phyloP scores from a whole-genome alignment of 37 sponge, comb jelly and placozoan genomes.

The Mnemiopsis leidyi region DNA sequence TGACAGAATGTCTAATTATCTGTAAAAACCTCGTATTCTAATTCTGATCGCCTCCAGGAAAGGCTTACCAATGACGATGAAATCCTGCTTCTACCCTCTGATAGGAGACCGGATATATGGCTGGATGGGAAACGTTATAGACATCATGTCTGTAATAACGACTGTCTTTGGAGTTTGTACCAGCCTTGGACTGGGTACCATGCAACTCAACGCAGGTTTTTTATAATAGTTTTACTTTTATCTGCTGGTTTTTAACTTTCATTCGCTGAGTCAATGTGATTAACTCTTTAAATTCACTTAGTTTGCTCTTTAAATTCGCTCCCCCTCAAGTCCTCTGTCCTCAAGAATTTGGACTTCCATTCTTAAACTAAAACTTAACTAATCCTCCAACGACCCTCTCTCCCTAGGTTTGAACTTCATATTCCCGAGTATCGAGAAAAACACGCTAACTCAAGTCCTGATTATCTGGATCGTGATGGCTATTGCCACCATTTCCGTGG shows the following conservation, averaged over 20 bases:
- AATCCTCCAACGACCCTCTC: neutral
- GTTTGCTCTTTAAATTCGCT: too few species aligned
- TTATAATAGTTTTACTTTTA: too few species aligned
- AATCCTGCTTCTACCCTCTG: constrained; percentile 60
- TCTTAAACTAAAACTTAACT: neutral
- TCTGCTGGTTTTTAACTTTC: too few species aligned
- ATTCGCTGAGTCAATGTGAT: too few species aligned
- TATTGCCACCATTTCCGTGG: constrained; percentile 15
- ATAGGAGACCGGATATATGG: constrained; percentile 57
- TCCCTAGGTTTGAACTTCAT: neutral
- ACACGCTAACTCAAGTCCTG: neutral
- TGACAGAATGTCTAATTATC: too few species aligned
- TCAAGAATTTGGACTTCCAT: too few species aligned
- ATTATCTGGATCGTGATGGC: constrained; percentile 37
- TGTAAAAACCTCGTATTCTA: too few species aligned
- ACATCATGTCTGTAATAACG: constrained; percentile 34
- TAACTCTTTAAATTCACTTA: too few species aligned
- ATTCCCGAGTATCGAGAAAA: constrained; percentile 33
- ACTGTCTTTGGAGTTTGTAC: constrained; percentile 58
- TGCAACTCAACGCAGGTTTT: constrained; percentile 56
- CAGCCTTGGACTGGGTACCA: constrained; percentile 42
- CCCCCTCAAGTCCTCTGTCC: too few species aligned
- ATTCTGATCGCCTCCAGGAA: too few species aligned
- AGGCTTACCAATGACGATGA: constrained; percentile 61
- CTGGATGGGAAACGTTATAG: constrained; percentile 58